Conservation (phyloP, 1,140 invertebrate genomes). For the Phortica variegata region DNA sequence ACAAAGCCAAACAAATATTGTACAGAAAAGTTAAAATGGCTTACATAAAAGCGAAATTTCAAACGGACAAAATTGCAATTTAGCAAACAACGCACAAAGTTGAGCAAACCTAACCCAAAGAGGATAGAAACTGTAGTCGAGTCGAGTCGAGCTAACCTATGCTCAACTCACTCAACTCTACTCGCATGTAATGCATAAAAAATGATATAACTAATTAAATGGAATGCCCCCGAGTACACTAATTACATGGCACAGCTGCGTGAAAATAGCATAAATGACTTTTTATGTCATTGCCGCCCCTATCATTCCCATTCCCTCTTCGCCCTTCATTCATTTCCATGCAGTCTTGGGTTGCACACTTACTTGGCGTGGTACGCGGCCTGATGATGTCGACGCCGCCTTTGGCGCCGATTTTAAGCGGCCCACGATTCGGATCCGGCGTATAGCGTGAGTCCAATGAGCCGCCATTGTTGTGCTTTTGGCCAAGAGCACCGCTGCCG, state of each 20-base stretch:
- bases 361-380: conserved; percentile 68
- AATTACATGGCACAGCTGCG: no score
- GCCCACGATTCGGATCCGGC: conserved; percentile 74
- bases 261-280: no score
- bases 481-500: conserved; percentile 31
- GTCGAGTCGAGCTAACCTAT: no score
- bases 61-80: no score
- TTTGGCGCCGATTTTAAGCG: conserved; percentile 60
- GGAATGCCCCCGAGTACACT: conserved; percentile 21
- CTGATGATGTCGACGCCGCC: conserved; percentile 71
- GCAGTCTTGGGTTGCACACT: conserved; percentile 44
- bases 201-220: no score
- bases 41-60: no score
- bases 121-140: no score
- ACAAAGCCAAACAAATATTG: no score
- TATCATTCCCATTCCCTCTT: conserved; percentile 6
- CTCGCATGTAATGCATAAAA: no score
- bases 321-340: background rate
- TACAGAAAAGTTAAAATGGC: no score
- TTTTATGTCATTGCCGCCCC: conserved; percentile 8
- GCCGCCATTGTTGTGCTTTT: conserved; percentile 66
- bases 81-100: background rate
- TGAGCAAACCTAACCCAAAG: no score
- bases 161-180: no score
- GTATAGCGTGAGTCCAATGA: conserved; percentile 74